A percentile compares a stretch with the other conserved stretches of the same genome.
Evolutionary conservation across 2,113 vertebrate genomes (phyloP).

Genomic region (Paramisgurnus dabryanus): DNA sequence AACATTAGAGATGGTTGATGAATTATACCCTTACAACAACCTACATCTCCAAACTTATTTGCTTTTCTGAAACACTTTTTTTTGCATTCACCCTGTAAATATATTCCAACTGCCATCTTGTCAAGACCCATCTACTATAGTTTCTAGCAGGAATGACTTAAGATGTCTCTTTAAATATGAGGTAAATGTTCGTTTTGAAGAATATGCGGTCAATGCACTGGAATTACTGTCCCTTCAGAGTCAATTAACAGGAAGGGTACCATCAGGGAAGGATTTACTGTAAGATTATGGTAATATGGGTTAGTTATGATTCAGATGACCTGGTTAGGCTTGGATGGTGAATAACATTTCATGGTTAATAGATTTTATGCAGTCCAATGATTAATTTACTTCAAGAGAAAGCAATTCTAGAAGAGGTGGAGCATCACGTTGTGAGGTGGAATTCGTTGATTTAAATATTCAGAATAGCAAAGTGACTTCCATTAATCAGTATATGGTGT

Average conservation of each 20-base stretch:
- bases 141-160: constrained; percentile 15
- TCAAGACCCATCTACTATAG: not conserved
- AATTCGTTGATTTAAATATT: constrained; percentile 44
- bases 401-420: constrained; percentile 36
- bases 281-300: constrained; percentile 14
- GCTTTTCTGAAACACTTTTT: no score
- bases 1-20: not conserved
- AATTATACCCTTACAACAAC: not conserved
- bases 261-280: not conserved
- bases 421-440: not conserved
- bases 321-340: constrained; percentile 27
- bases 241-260: constrained; percentile 1
- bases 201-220: not conserved
- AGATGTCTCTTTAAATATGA: constrained; percentile 43
- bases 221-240: constrained; percentile 4
- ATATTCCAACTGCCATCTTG: not conserved
- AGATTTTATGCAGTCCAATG: constrained; percentile 47
- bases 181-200: not conserved
- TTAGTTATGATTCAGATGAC: constrained; percentile 41
- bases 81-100: not conserved
- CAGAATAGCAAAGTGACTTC: constrained; percentile 39
- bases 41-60: no score
- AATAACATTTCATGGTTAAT: constrained; percentile 43
- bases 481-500: constrained; percentile 22
- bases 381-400: constrained; percentile 46